Evolutionary conservation across 2,113 vertebrate genomes (phyloP).

Genomic region (Phoenicopterus ruber): DNA sequence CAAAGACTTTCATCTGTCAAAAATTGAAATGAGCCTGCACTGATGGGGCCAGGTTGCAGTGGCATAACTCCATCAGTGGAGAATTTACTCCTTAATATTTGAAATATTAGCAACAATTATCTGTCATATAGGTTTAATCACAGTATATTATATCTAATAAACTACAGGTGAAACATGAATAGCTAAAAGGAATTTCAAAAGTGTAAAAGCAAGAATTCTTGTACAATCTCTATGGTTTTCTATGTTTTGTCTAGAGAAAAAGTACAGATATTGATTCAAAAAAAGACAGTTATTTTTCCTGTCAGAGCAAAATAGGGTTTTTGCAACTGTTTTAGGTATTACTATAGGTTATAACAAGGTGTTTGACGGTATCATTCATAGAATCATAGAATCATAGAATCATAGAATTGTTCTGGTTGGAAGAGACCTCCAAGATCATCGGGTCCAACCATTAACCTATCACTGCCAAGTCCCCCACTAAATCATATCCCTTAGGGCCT

Average conservation of each 20-base stretch:
- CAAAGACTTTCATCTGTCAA: slow-evolving; percentile 18
- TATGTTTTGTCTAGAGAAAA: neutral
- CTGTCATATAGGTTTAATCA: neutral
- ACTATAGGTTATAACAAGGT: neutral
- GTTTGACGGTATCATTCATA: too few relatives aligned
- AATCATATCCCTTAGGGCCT: too few relatives aligned
- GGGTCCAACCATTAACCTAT: too few relatives aligned
- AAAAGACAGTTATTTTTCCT: neutral
- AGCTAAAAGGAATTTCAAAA: neutral
- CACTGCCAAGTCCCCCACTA: too few relatives aligned
- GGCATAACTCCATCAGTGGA: neutral
- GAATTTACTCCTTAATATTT: neutral
- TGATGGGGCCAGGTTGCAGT: neutral
- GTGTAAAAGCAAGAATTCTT: neutral
- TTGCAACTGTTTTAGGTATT: neutral
- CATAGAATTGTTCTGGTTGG: too few relatives aligned
- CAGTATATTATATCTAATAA: neutral
- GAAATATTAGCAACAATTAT: neutral
- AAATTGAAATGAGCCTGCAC: slow-evolving; percentile 13
- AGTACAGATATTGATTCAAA: neutral
- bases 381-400: too few relatives aligned
- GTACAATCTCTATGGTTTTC: neutral
- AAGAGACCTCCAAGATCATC: too few relatives aligned
- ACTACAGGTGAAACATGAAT: neutral
- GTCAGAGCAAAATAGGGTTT: neutral